Evolutionary conservation across 2,797 vertebrate species (phyloP).

Genomic region (Zalophus californianus): DNA sequence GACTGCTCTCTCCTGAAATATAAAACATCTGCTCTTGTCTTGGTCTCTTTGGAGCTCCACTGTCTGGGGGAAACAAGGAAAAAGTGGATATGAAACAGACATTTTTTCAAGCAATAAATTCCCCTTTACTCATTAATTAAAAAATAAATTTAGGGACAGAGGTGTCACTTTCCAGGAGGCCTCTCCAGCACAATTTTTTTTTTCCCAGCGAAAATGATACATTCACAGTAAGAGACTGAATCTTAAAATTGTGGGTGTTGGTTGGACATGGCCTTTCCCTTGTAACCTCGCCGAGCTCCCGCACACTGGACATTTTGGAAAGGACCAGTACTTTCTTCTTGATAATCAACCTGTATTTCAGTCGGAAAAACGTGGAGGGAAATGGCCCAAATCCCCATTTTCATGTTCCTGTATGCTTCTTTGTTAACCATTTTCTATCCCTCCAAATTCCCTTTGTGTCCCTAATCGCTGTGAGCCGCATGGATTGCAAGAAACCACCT

Average conservation of each 20-base stretch:
- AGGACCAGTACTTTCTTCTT: neutral
- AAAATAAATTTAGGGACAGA: conserved; percentile 85
- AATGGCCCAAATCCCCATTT: neutral
- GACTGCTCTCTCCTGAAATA: conserved; percentile 85
- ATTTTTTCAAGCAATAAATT: conserved; percentile 86
- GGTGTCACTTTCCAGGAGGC: conserved; percentile 81
- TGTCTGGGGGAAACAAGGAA: conserved; percentile 77
- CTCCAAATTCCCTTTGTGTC: too few species aligned
- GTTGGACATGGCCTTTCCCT: neutral
- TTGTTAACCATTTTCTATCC: neutral
- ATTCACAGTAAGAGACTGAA: neutral
- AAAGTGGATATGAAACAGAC: conserved; percentile 89
- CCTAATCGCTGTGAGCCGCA: neutral
- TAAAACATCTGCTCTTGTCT: conserved; percentile 86
- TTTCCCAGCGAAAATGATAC: neutral
- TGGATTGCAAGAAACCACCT: neutral
- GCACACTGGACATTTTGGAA: neutral
- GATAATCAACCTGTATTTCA: neutral
- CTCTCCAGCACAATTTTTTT: neutral
- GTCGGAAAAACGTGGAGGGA: neutral
- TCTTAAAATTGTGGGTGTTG: neutral
- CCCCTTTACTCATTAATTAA: conserved; percentile 86
- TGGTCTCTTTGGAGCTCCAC: conserved; percentile 42
- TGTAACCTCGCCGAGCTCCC: neutral
- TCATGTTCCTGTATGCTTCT: neutral